Conservation (phyloP, 2,113 vertebrate species). For the Scortum barcoo region DNA sequence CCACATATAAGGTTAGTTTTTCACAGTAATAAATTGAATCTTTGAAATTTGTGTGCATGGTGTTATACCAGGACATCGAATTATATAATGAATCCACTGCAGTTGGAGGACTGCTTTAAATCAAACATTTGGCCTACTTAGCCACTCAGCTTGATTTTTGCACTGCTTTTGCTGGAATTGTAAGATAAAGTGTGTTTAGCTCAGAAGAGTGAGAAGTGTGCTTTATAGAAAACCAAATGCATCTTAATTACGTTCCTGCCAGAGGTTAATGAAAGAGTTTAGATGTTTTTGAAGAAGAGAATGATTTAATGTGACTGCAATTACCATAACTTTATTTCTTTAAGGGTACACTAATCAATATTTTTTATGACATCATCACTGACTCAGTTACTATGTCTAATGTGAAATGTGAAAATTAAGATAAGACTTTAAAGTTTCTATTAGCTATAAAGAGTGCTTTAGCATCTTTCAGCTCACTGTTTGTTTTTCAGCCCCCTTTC, state of each 20-base stretch:
- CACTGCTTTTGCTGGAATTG: slow-evolving; percentile 7
- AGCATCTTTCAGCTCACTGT: not conserved
- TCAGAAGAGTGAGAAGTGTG: not conserved
- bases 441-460: not conserved
- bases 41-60: not conserved
- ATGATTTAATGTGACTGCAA: not conserved
- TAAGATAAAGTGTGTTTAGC: slow-evolving; percentile 15
- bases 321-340: not conserved
- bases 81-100: slow-evolving; percentile 23
- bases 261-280: not conserved
- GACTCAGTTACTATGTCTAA: not conserved
- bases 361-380: not conserved
- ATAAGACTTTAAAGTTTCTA: not conserved
- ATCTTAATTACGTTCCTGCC: not conserved
- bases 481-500: not conserved
- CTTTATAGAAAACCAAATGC: slow-evolving; percentile 3
- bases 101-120: slow-evolving; percentile 34
- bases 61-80: slow-evolving; percentile 15
- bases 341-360: not conserved
- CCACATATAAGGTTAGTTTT: not conserved
- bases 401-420: not conserved
- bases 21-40: not conserved
- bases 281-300: not conserved
- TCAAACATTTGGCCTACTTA: slow-evolving; percentile 51
- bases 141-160: slow-evolving; percentile 10